Base-by-base conservation (phyloP, 2,888 invertebrate species). In the Chrysotoxum bicinctum region DNA sequence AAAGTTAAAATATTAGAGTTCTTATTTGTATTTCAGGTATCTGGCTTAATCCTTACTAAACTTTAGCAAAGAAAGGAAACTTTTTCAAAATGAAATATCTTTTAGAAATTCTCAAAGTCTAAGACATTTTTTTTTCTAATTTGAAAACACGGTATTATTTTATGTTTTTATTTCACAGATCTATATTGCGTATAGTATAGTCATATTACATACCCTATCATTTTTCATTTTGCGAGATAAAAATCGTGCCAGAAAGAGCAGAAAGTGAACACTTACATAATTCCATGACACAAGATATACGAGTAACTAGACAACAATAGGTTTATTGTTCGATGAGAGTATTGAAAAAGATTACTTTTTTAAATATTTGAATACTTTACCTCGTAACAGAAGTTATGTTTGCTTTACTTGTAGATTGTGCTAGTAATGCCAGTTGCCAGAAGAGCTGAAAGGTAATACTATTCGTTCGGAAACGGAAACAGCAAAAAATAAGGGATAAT, bases 381-480 rank as follows among this genome's bases (percentile, higher is more conserved):
- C 52, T 54, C 30, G 12, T 54, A 54, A 54, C 52, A 37, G 40
- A 40, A 69, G 54, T 69, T 26, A 23, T 54, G 43, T 16, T 40
- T 26, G 40, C 5, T 54, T 56, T 69, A 26, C 43, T 40, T 69
- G 40, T 45, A 45, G 45, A 45, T 19, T 45, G 19, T 45, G 43
- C 45, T 10, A 45, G 43, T 64, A 43, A 50, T 37, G 52, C 21
- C 40, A 12, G 12, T 45, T 26, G 43, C 26, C 62, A 16, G 30
- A 64, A 64, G 26, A 64, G 45, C 30, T 19, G 45, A 64, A 64
- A 30, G 37, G 45, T 45, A 37, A 45, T 64, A 37, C 62, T 45
- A 64, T 64, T 45, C 43, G 30, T 45, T 30, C 45, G 45, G 64
- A 64, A 45, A 30, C 45, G 64, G 64, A 64, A 64, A 64, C 45